Evolutionary conservation across 2,888 invertebrate genomes (phyloP).

Genomic region (Tachystola acroxantha): DNA sequence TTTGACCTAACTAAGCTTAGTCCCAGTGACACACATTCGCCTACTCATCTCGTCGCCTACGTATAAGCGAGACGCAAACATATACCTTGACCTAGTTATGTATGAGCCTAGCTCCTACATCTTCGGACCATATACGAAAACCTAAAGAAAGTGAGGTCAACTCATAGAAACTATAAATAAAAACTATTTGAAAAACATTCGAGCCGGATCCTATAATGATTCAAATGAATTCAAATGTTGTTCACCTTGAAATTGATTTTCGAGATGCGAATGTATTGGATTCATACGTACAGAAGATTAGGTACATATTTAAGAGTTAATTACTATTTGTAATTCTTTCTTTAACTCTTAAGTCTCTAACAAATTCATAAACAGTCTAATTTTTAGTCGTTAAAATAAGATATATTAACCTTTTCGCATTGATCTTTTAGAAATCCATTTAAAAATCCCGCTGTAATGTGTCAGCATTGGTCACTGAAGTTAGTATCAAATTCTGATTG

Average conservation of each 20-base stretch:
- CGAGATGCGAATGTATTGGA: conserved; percentile 3
- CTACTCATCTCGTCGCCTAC: not conserved
- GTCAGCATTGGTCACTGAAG: conserved; percentile 31
- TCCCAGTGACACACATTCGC: conserved; percentile 8
- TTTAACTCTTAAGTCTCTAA: no score
- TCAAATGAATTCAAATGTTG: conserved; percentile 9
- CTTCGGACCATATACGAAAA: conserved; percentile 33
- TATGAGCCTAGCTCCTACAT: conserved; percentile 13
- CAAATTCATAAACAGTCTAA: no score
- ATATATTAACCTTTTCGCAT: no score
- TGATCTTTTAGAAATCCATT: no score
- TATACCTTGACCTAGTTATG: conserved; percentile 10
- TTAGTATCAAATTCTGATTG: conserved; percentile 39
- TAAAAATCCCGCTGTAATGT: conserved; percentile 25
- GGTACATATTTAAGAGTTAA: no score
- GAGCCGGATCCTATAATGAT: not conserved
- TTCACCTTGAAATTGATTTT: conserved; percentile 7
- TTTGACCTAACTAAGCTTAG: conserved; percentile 6
- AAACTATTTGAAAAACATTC: not conserved
- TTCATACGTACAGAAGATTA: no score
- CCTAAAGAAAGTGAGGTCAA: conserved; percentile 5
- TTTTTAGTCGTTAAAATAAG: no score
- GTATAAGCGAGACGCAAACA: not conserved
- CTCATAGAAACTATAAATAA: conserved; percentile 6
- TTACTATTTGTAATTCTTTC: no score